phyloP scores from a whole-genome alignment of 2,113 vertebrate genomes.

The Paradisaea rubra region DNA sequence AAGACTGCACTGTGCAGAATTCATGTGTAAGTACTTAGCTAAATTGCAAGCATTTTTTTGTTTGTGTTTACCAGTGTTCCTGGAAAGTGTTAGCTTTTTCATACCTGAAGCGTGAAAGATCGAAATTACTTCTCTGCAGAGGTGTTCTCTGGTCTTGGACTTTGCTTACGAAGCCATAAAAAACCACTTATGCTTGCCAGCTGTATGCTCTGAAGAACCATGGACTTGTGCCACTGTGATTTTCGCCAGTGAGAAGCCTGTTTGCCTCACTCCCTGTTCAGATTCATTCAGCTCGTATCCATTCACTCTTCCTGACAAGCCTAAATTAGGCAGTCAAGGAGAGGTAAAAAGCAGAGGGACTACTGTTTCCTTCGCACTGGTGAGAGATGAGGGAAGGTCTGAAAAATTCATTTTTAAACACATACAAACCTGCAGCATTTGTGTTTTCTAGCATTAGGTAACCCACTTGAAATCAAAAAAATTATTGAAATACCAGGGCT shows the following conservation, averaged over 20 bases:
- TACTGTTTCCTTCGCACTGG: neutral
- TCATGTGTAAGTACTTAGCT: neutral
- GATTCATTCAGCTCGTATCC: neutral
- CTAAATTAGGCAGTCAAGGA: neutral
- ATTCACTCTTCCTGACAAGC: neutral
- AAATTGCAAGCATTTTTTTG: neutral
- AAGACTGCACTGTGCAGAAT: neutral
- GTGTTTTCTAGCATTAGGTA: neutral
- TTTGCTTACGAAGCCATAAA: neutral
- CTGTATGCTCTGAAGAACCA: neutral
- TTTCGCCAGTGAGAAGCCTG: neutral
- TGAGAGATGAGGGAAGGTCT: neutral
- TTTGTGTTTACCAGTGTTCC: accelerated
- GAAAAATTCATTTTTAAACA: neutral
- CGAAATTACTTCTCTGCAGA: neutral
- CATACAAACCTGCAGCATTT: neutral
- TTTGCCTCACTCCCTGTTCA: neutral
- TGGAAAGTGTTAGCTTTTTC: neutral
- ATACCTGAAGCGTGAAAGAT: neutral
- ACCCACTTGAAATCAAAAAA: neutral
- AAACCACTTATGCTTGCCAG: neutral
- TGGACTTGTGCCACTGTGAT: neutral
- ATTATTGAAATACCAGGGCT: neutral
- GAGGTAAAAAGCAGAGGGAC: neutral
- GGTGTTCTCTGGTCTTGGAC: neutral